A percentile compares a stretch with the other conserved stretches of the same genome.
These are phyloP conservation scores for Schizopygopsis pylzovi DNA, from an alignment of 2,797 vertebrate species.

Conservation along the genomic window DNA sequence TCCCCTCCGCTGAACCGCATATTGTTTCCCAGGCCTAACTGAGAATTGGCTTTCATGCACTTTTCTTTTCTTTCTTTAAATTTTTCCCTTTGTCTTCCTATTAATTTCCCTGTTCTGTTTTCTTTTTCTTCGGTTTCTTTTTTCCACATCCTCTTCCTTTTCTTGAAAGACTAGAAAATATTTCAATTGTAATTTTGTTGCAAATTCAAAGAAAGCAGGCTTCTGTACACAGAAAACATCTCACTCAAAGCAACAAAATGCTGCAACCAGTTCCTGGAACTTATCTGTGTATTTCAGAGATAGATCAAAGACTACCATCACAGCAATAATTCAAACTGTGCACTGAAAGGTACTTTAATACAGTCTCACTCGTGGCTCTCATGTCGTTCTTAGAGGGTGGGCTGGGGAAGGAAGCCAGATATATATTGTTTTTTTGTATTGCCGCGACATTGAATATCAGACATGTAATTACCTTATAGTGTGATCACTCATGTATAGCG, in stretches of 20 bases:
- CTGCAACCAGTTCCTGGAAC: background rate
- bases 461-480: constrained; percentile 23
- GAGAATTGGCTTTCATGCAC: background rate
- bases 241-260: constrained; percentile 7
- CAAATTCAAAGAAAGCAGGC: constrained; percentile 7
- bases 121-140: background rate
- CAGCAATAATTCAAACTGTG: constrained; percentile 17
- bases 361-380: constrained; percentile 1
- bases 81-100: background rate
- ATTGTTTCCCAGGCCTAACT: background rate
- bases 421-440: constrained; percentile 30
- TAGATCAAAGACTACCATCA: constrained; percentile 7
- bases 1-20: background rate
- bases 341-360: constrained; percentile 25
- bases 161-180: background rate
- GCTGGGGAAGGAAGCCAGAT: background rate
- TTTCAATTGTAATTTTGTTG: background rate
- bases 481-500: background rate
- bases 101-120: background rate
- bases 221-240: background rate
- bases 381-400: background rate
- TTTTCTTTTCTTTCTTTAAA: background rate
- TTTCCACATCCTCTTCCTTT: background rate
- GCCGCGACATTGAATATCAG: constrained; percentile 15
- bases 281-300: constrained; percentile 1